Evolutionary conservation across 1,140 invertebrate species (phyloP), one percentile per base, ranked within the genome.

Genomic region (Drosophila funebris): DNA sequence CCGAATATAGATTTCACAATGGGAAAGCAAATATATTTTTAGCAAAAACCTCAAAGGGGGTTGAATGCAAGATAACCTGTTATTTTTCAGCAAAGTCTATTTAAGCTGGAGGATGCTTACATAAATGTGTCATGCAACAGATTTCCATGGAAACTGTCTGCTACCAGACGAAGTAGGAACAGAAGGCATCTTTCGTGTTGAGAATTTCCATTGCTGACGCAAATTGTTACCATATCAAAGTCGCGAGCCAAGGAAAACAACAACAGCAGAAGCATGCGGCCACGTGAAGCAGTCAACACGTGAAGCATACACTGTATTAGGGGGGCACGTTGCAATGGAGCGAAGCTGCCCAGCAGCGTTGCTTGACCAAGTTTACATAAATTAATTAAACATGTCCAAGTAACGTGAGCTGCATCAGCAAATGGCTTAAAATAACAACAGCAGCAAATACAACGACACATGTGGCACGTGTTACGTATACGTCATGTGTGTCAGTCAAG

Each of bases 331-430:
- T 50, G 37, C 66, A 66, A 56, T 44, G 37, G 46, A 37, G 54
- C 22, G 41, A n/a, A 58, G 37, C 44, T 62, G 41, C 24, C 14
- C n/a, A 41, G 8, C 20, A 52, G 46, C 6, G 22, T 16, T 41
- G 58, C 36, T 24, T 62, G 44, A 39, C 62, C 66, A 71, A 70
- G 78, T 82, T 88, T 83, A 88, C 83, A 83, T 87, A 83, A 87
- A 87, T 88, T 88, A 87, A 83, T 88, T 87, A 87, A 88, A 76
- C 75, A 67, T 82, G 78, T 68, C 39, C 82, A 63, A 75, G 78
- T 75, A 87, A 87, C 83, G 82, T 87, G 82, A 87, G 83, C 27
- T 27, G 27, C 20, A 31, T n/a, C 27, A 33, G 27, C 16, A 33
- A 33, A n/a, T 27, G 13, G 13, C 29, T 20, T 20, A 18, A 62